Evolutionary conservation across 2,113 vertebrate genomes (phyloP).

Genomic region (Fregetta grallaria): DNA sequence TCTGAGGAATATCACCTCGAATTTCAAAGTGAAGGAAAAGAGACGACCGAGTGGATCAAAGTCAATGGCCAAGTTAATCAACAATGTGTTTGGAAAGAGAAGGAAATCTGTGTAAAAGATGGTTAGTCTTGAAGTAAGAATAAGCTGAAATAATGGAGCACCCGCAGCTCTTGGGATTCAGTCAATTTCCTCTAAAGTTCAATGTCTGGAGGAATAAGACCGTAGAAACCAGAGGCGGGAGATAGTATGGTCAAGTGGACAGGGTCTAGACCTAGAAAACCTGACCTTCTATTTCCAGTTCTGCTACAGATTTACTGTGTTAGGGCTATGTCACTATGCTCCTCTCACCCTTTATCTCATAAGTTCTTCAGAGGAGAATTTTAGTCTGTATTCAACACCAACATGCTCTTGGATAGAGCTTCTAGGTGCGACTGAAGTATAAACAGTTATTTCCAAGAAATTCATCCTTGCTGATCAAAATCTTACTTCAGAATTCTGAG

Average conservation of each 20-base stretch:
- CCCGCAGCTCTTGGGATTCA: background rate
- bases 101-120: constrained; percentile 83
- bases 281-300: background rate
- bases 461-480: background rate
- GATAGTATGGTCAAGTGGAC: background rate
- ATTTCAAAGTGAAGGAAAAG: constrained; percentile 79
- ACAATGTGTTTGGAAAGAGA: constrained; percentile 88
- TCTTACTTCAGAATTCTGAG: background rate
- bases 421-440: background rate
- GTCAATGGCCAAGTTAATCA: constrained; percentile 88
- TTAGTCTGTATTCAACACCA: background rate
- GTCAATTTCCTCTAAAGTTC: background rate
- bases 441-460: background rate
- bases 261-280: background rate
- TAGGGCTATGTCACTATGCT: background rate
- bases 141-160: background rate
- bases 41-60: constrained; percentile 85
- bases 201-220: background rate
- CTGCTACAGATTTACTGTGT: background rate
- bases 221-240: background rate
- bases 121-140: background rate
- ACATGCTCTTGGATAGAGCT: background rate
- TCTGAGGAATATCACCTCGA: constrained; percentile 72
- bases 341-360: background rate
- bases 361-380: background rate